Percentiles rank a stretch among this genome's conserved stretches.
These are phyloP conservation scores for Catostylus mosaicus DNA, from an alignment of 30 jellyfish, hydroid and myxozoan genomes.

Conservation along the genomic window DNA sequence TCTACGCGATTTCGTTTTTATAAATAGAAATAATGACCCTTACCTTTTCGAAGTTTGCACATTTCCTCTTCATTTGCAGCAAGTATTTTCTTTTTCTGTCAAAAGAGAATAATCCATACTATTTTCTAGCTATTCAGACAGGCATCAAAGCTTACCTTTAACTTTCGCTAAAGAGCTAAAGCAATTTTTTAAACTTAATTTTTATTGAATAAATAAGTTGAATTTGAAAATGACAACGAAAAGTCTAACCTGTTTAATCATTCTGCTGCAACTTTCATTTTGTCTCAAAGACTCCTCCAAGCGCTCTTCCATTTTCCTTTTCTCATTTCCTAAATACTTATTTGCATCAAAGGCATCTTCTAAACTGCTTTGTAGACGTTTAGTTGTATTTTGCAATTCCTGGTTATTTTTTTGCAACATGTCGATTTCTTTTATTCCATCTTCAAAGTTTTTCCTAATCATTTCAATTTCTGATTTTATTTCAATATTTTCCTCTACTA, in stretches of 20 bases:
- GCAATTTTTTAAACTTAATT: no score
- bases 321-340: neutral
- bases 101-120: neutral
- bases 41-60: neutral
- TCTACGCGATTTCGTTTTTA: no score
- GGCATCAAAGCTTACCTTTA: no score
- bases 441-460: neutral
- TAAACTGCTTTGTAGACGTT: neutral
- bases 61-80: neutral
- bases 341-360: slow-evolving; percentile 11
- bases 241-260: no score
- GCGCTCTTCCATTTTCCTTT: neutral
- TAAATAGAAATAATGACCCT: no score
- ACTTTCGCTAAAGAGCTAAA: no score
- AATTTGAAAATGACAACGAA: no score
- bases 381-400: neutral
- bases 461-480: neutral
- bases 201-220: no score
- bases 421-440: neutral
- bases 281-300: slow-evolving; percentile 1
- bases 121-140: no score
- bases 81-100: neutral
- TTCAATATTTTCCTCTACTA: neutral
- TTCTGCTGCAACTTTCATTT: no score
- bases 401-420: neutral